Evolutionary conservation across 2,888 invertebrate genomes (phyloP), one percentile per base, ranked within the genome.

Genomic region (Melanostoma scalare): DNA sequence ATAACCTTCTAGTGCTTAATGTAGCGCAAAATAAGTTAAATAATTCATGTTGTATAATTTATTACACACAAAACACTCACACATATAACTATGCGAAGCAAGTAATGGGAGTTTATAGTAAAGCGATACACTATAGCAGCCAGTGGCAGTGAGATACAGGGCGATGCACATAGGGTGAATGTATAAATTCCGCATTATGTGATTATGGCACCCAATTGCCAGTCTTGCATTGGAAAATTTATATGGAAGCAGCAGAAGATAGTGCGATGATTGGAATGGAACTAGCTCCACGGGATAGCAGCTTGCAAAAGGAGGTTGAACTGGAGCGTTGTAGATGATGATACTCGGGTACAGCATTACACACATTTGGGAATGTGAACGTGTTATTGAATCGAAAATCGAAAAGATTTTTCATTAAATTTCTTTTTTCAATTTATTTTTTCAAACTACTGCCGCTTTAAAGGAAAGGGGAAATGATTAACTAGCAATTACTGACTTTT

Each of bases 1-100:
- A 84, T 84, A 84, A 79, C 84, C 79, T 84, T 84, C 79, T 79
- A 84, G 84, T 75, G 79, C 75, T 84, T 84, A 84, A 84, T 84
- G 79, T 84, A 84, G 79, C 84, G 84, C 79, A 84, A 84, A 84
- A 84, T 84, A 84, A 84, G 84, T 84, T 79, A 84, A 84, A 84
- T 84, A 84, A 84, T 84, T 84, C 84, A 84, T 84, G 79, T 65
- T 75, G 84, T 79, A 75, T 84, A 75, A 84, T 78, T 78, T 84
- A 84, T 84, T 79, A 75, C 71, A 74, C 69, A 61, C 56, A 46
- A 52, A 67, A 73, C 46, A 61, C 67, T 46, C 73, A 63, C 63
- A 46, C 36, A 8, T 63, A 71, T 63, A 77, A 77, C 67, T 73
- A 67, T 35, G 31, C 5, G 38, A 30, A 10, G 35, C 40, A 55